Percentiles rank a stretch among this genome's conserved stretches.
Conservation (phyloP, 2,888 invertebrate species). For the Coenonympha glycerion region DNA sequence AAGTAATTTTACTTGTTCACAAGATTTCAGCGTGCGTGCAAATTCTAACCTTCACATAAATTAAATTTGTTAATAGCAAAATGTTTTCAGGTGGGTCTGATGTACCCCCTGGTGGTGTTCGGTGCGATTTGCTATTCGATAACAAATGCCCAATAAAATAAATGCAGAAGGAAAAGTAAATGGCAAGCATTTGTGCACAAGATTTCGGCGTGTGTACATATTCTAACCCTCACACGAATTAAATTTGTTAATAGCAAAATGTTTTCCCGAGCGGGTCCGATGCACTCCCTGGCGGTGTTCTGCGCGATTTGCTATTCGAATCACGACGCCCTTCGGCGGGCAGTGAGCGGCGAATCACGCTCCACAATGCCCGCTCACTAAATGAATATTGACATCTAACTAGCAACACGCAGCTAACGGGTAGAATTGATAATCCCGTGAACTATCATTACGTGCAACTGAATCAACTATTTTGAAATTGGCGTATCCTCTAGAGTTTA, state of each 20-base stretch:
- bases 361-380: conserved; percentile 48
- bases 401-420: conserved; percentile 56
- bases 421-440: conserved; percentile 62
- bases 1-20: no score
- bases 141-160: no score
- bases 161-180: no score
- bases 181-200: no score
- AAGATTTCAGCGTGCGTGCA: no score
- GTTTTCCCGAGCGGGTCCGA: conserved; percentile 40
- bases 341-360: conserved; percentile 59
- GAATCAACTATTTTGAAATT: conserved; percentile 1
- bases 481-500: neutral
- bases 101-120: conserved; percentile 42
- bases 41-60: conserved; percentile 23
- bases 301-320: conserved; percentile 49
- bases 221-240: conserved; percentile 26
- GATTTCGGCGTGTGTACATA: neutral
- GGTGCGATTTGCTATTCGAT: conserved; percentile 50
- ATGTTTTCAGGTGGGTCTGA: conserved; percentile 42
- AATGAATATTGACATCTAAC: conserved; percentile 74
- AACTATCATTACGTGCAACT: conserved; percentile 5
- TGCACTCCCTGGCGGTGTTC: conserved; percentile 42
- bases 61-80: conserved; percentile 46
- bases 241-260: conserved; percentile 48
- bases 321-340: conserved; percentile 44